Evolutionary conservation across 2,888 invertebrate species (phyloP), one percentile per base, ranked within the genome.

Genomic region (Ephialtes manifestator): DNA sequence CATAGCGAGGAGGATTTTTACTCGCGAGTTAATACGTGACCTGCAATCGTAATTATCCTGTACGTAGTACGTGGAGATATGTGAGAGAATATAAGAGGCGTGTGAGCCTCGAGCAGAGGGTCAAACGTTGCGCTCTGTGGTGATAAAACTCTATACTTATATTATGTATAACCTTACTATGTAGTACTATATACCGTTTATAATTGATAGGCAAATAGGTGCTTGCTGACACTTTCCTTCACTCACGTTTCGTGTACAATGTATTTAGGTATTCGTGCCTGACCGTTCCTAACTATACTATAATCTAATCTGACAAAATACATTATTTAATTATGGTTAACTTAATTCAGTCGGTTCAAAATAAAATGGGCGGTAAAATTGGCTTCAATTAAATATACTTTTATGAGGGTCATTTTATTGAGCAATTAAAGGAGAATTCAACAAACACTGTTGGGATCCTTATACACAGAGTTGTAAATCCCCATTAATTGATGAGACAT

Each of bases 191-290:
- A 55, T 51, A 39, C 39, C 63, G 67, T 76, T 71, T 75, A 39
- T 39, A 63, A 75, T 80, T 80, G 39, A 75, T 80, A 80, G 74
- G 70, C 55, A 71, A 84, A 84, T 84, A 80, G 75, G 55, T 39
- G 63, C 63, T 53, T 53, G 68, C 60, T 67, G 65, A 58, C 65
- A 65, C 31, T 28, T 53, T 43, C 39, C 43, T 46, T 53, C 35
- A n/a, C 60, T 63, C 65, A 74, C 67, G 71, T 68, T 60, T 48
- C 70, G 15, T 58, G 20, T 46, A 51, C 28, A 18, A 51, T 24
- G n/a, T 20, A 39, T 78, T 48, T 20, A 31, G 20, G n/a, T 58
- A 10, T 60, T 31, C 71, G 53, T 79, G 39, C 74, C 75, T 79
- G 79, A 83, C 79, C 83, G 53, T 35, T 74, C 74, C 55, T 70